These are phyloP conservation scores for Malurus splendens DNA, from an alignment of 2,797 vertebrate genomes.

Conservation along the genomic window DNA sequence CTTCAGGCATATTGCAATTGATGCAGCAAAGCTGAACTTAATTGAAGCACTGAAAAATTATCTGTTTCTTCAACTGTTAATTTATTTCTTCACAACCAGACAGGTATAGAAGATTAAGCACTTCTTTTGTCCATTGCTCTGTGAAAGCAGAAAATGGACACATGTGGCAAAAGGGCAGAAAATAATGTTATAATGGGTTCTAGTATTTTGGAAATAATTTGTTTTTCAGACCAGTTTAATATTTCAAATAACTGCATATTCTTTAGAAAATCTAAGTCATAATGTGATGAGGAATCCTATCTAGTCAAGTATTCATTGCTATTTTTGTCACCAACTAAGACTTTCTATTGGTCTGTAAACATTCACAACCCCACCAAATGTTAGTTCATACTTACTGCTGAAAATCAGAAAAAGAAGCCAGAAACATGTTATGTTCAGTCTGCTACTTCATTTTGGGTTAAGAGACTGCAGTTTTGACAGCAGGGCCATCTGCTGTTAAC, in stretches of 20 bases:
- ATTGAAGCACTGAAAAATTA: constrained; percentile 18
- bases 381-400: constrained; percentile 50
- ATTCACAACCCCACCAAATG: constrained; percentile 65
- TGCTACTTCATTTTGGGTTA: constrained; percentile 64
- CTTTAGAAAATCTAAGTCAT: background rate
- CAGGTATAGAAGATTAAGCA: constrained; percentile 25
- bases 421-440: constrained; percentile 52
- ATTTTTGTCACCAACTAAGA: constrained; percentile 46
- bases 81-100: constrained; percentile 14
- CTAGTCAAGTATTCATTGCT: constrained; percentile 27
- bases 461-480: constrained; percentile 69
- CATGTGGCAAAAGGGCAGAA: background rate
- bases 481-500: constrained; percentile 73
- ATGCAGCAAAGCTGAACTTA: constrained; percentile 29
- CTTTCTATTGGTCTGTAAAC: constrained; percentile 56
- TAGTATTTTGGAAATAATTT: background rate
- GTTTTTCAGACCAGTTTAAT: background rate
- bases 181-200: background rate
- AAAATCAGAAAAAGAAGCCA: constrained; percentile 46
- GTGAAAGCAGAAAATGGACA: background rate
- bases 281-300: constrained; percentile 27
- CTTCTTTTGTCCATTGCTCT: background rate
- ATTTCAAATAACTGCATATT: background rate
- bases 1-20: constrained; percentile 32
- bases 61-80: background rate